Percentiles rank a stretch among this genome's conserved stretches.
Evolutionary conservation across 2,888 invertebrate species (phyloP).

Genomic region (Aplocera efformata): DNA sequence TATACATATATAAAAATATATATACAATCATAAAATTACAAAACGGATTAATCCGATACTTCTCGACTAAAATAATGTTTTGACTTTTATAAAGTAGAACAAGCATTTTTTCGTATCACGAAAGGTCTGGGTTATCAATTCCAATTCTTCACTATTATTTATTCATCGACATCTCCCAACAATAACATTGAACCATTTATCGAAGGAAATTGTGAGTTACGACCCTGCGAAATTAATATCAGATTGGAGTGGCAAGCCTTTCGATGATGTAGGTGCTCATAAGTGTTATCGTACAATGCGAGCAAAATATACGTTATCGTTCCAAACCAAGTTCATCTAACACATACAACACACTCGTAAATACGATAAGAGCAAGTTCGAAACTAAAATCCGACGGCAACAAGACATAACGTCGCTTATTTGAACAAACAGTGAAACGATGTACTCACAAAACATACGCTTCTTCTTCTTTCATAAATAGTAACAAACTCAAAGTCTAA

Average conservation of each 20-base stretch:
- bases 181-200: slow-evolving; percentile 15
- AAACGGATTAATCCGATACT: too few species aligned
- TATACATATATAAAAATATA: too few species aligned
- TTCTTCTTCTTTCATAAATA: too few species aligned
- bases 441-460: too few species aligned
- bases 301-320: slow-evolving; percentile 29
- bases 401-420: too few species aligned
- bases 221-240: slow-evolving; percentile 11
- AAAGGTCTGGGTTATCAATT: slow-evolving; percentile 20
- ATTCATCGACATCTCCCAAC: slow-evolving; percentile 6
- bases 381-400: too few species aligned
- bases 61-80: not conserved
- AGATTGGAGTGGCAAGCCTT: slow-evolving; percentile 6
- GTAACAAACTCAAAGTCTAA: too few species aligned
- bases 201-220: slow-evolving; percentile 18
- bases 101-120: slow-evolving; percentile 1
- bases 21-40: too few species aligned
- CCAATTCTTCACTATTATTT: not conserved
- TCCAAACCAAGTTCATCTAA: slow-evolving; percentile 18
- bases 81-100: not conserved
- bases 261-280: slow-evolving; percentile 9
- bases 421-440: too few species aligned
- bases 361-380: too few species aligned
- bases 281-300: slow-evolving; percentile 7
- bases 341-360: slow-evolving; percentile 2